Evolutionary conservation across 92 coral and sea anemone species (phyloP).

Genomic region (Phenganax subtilis): DNA sequence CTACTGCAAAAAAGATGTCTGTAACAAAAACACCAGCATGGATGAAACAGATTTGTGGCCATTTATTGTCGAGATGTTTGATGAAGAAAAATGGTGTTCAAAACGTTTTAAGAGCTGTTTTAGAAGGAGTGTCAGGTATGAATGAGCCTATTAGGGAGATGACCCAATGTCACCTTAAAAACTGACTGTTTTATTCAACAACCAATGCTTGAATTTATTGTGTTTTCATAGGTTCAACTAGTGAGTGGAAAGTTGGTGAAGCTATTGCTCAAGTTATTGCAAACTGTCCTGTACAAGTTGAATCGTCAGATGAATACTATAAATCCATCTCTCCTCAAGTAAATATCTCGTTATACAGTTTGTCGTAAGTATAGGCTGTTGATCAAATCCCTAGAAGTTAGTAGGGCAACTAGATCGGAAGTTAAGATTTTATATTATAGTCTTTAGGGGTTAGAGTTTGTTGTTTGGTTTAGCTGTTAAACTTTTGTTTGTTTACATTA

Average conservation of each 20-base stretch:
- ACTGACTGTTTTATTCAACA: not conserved
- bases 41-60: conserved; percentile 76
- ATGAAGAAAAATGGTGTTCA: conserved; percentile 77
- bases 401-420: no score
- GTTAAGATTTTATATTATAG: no score
- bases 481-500: not conserved
- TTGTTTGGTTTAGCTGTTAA: not conserved
- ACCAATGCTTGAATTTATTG: not conserved
- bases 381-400: no score
- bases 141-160: not conserved
- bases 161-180: not conserved
- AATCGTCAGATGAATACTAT: conserved; percentile 73
- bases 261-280: conserved; percentile 82
- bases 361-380: no score
- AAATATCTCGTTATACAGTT: not conserved
- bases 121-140: conserved; percentile 66
- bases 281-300: conserved; percentile 87
- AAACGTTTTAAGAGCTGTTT: conserved; percentile 64
- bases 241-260: conserved; percentile 82
- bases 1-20: not conserved
- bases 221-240: not conserved
- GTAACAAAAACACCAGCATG: conserved; percentile 55
- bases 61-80: conserved; percentile 69
- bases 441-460: no score
- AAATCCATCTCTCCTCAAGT: conserved; percentile 74